Percentiles rank a stretch among this genome's conserved stretches.
Conservation (phyloP, 30 jellyfish, hydroid and myxozoan species). For the Aurelia aurita region DNA sequence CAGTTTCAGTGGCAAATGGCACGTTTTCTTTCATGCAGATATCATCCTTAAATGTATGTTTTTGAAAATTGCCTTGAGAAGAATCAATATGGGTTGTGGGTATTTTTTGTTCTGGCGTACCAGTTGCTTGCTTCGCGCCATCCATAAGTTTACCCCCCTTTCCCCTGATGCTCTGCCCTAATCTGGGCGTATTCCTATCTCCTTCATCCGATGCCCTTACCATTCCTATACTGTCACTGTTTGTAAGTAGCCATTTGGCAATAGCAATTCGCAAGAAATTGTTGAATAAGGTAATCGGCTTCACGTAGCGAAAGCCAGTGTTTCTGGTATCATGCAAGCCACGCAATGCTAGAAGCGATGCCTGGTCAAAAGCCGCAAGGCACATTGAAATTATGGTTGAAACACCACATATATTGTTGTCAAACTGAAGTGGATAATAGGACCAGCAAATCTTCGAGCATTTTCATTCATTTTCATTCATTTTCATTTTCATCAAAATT, state of each 20-base stretch:
- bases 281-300: neutral
- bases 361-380: neutral
- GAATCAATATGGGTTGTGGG: too few relatives aligned
- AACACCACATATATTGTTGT: neutral
- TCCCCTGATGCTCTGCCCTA: too few relatives aligned
- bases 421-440: neutral
- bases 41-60: too few relatives aligned
- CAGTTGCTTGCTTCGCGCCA: neutral
- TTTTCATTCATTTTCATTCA: too few relatives aligned
- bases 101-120: too few relatives aligned
- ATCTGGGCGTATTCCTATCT: too few relatives aligned
- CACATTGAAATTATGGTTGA: neutral
- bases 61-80: too few relatives aligned
- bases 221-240: neutral
- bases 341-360: neutral
- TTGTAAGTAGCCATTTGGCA: neutral
- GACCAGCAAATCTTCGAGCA: constrained; percentile 1
- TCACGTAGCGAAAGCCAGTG: neutral
- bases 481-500: too few relatives aligned
- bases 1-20: too few relatives aligned
- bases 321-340: neutral
- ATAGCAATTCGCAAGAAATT: neutral
- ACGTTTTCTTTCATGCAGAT: too few relatives aligned
- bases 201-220: neutral
- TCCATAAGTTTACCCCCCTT: neutral